phyloP scores from a whole-genome alignment of 2,888 invertebrate species.

The Drosophila nr. medialis region DNA sequence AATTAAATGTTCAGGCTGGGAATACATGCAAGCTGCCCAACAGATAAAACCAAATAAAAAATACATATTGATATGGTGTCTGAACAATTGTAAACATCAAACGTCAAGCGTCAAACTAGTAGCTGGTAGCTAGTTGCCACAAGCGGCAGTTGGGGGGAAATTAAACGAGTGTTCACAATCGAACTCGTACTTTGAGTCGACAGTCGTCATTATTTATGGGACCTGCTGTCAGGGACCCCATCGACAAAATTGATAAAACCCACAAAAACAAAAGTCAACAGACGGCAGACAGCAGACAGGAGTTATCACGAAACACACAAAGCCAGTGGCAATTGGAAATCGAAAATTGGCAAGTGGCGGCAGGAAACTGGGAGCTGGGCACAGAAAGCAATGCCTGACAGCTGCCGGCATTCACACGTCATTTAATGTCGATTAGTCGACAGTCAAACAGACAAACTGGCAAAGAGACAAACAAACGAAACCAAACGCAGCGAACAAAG shows the following conservation, averaged over 20 bases:
- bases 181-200: constrained; percentile 39
- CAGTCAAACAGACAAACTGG: constrained; percentile 33
- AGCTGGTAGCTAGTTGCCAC: constrained; percentile 32
- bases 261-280: constrained; percentile 55
- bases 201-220: constrained; percentile 73
- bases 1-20: constrained; percentile 58
- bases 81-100: constrained; percentile 24
- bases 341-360: constrained; percentile 40
- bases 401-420: constrained; percentile 84
- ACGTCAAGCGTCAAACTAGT: constrained; percentile 36
- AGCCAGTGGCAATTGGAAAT: constrained; percentile 62
- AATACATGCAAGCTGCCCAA: constrained; percentile 30
- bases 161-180: constrained; percentile 40
- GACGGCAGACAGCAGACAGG: constrained; percentile 43
- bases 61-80: constrained; percentile 1
- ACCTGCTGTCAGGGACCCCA: constrained; percentile 37
- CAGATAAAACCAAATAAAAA: constrained; percentile 6
- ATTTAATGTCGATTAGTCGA: constrained; percentile 84
- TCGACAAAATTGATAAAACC: constrained; percentile 70
- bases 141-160: constrained; percentile 59
- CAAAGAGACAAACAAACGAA: not conserved
- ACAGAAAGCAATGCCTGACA: constrained; percentile 68
- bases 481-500: constrained; percentile 41
- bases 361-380: constrained; percentile 22
- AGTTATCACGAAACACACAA: constrained; percentile 34